A percentile compares a stretch with the other conserved stretches of the same genome.
These are phyloP conservation scores for Parthenolecanium corni DNA, from an alignment of 2,888 invertebrate species.

Conservation along the genomic window DNA sequence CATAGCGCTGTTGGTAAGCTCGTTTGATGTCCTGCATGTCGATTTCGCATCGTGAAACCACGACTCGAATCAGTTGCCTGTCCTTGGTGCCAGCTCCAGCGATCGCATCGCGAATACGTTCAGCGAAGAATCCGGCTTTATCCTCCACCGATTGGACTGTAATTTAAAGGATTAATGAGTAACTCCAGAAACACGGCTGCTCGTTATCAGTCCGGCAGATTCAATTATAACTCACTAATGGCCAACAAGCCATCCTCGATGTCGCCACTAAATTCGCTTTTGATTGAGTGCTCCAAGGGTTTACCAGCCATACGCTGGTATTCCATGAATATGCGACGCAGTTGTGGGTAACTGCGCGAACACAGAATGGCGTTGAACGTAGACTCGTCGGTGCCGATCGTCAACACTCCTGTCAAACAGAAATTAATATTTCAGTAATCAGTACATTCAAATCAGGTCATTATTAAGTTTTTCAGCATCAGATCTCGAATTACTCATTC, in stretches of 20 bases:
- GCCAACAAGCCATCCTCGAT: constrained; percentile 65
- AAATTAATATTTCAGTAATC: too few relatives aligned
- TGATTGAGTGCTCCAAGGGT: constrained; percentile 64
- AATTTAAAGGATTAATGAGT: constrained; percentile 31
- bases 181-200: too few relatives aligned
- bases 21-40: constrained; percentile 76
- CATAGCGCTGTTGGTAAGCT: constrained; percentile 61
- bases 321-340: constrained; percentile 51
- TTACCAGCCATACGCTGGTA: constrained; percentile 68
- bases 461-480: too few relatives aligned
- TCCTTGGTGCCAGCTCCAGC: constrained; percentile 84
- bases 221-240: constrained; percentile 45
- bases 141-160: constrained; percentile 65
- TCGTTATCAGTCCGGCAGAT: neutral
- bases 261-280: constrained; percentile 75
- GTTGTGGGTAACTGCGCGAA: constrained; percentile 59
- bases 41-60: constrained; percentile 70
- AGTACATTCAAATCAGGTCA: too few relatives aligned
- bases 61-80: constrained; percentile 67
- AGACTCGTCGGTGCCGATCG: constrained; percentile 73
- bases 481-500: too few relatives aligned
- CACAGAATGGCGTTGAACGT: constrained; percentile 73
- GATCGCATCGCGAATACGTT: constrained; percentile 75
- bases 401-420: constrained; percentile 42
- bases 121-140: constrained; percentile 72